Evolutionary conservation across 2,797 vertebrate genomes (phyloP), one percentile per base, ranked within the genome.

Genomic region (Brachymystax lenok): DNA sequence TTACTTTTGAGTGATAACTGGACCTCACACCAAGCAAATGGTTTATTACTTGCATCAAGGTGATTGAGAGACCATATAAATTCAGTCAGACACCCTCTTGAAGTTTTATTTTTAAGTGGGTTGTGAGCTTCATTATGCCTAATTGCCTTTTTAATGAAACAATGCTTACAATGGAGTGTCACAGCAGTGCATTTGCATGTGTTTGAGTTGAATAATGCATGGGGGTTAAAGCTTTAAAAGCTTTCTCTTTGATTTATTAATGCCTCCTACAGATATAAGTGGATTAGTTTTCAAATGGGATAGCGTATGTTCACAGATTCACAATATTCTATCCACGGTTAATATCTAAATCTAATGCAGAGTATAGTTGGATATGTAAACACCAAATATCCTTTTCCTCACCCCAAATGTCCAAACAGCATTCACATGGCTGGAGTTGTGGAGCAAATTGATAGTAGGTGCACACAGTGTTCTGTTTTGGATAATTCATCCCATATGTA

Each of bases 101-200:
- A 6, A 2, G 24, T 83, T 46, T 78, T 59, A 54, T 78, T 74
- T 80, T 83, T 75, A 82, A 85, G 78, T 74, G 64, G 78, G 77
- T 85, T 81, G 72, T 76, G 77, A 77, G 77, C 77, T 87, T 79
- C 79, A 84, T 90, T 90, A 85, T 75, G 81, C 80, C 85, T 85
- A 85, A 88, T 90, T 88, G 83, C 83, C 82, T 88, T 84, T 89
- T 88, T 86, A 88, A 85, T 81, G 78, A 88, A 80, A 90, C 86
- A 84, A 56, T 77, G 73, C 74, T 80, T 24, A 73, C 66, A 73
- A 86, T 80, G 17, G 75, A 87, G 77, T 81, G 75, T 85, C 82
- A 79, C 71, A 83, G 82, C 78, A 81, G 80, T 79, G 86, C 83
- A 83, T 87, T 86, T 86, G 81, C 85, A 88, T 87, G 77, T 74